Evolutionary conservation across 92 coral and sea anemone species (phyloP), one percentile per base, ranked within the genome.

Genomic region (Porites cylindrica): DNA sequence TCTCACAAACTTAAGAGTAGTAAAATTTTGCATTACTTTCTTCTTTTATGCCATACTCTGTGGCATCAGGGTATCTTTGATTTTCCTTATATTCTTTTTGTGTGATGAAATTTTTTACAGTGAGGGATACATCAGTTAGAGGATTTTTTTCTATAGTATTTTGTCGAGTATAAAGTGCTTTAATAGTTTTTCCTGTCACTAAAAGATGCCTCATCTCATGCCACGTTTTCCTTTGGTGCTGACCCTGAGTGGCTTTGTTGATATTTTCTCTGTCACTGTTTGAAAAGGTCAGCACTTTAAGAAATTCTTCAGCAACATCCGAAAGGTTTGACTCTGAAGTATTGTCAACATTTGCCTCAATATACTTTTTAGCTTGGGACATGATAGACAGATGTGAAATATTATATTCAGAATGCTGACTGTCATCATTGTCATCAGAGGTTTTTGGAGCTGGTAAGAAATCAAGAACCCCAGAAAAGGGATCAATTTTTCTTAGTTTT

Each of bases 401-500:
- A 70, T 88, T 51, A 13, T 56, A 50, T 70, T 32, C 59, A 71
- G 85, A 13, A 52, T 47, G 80, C 75, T 21, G 64, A 78, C 67
- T 62, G 47, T 66, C 24, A 21, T 84, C 80, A 78, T 70, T 64
- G 51, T 61, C 58, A 52, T 82, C 66, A 53, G 56, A 62, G 75
- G 72, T 61, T 61, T 75, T 52, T 69, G 82, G 52, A 24, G 70
- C 54, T 72, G 85, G 92, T 70, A 93, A 77, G 47, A 88, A 90
- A 69, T 88, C 85, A 56, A 93, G 92, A 82, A 93, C 90, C 12
- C 90, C 93, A 75, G 93, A 81, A 13, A 59, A 13, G 81, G 86
- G 78, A 80, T 93, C 93, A 74, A 93, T 80, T 87, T 87, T 88
- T 63, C 67, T 51, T 19, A 91, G 92, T 79, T 85, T 88, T 5